Base-by-base conservation (phyloP, 2,113 vertebrate species). In the Narcine bancroftii region DNA sequence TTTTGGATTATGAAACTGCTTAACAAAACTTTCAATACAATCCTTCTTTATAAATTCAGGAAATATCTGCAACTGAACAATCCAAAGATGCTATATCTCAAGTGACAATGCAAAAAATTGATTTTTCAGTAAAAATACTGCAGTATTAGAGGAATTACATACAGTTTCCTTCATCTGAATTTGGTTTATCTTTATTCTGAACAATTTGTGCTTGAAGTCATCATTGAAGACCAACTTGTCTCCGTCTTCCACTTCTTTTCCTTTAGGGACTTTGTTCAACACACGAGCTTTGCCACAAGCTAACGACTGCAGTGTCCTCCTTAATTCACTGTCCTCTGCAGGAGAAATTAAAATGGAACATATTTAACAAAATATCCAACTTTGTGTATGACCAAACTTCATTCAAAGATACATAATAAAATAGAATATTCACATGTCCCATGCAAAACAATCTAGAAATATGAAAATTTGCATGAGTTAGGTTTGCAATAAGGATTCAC, bases 161-260 rank as follows among this genome's bases (percentile, higher is more conserved):
- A 97, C 97, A 0, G 96, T 97, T 94, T 97, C 97, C 93, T 97
- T 97, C 97, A 97, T 97, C 94, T 97, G 97, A 56, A 97, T 97
- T 92, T 97, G 96, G 93, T 97, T 97, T 94, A 97, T 97, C 95
- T 97, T 97, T 93, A 97, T 97, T 94, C 97, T 95, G 71, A 97
- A 97, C 93, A 97, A 92, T 92, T 97, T 97, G 92, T 97, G 97
- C 93, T 96, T 97, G 95, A 97, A 97, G 9, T 97, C 96, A 42
- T 93, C 95, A 21, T 97, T 97, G 85, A 97, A 97, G 77, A 94
- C 92, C 93, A 97, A 96, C 92, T 95, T 96, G 93, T 97, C 96
- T 93, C 95, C 96, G 3, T 97, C 96, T 92, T 97, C 96, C 2
- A 97, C 95, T 72, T 97, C 97, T 93, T 96, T 97, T 60, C 96